A percentile compares a stretch with the other conserved stretches of the same genome.
Evolutionary conservation across 2,888 invertebrate species (phyloP).

Genomic region (Cremastobaeus sp.): DNA sequence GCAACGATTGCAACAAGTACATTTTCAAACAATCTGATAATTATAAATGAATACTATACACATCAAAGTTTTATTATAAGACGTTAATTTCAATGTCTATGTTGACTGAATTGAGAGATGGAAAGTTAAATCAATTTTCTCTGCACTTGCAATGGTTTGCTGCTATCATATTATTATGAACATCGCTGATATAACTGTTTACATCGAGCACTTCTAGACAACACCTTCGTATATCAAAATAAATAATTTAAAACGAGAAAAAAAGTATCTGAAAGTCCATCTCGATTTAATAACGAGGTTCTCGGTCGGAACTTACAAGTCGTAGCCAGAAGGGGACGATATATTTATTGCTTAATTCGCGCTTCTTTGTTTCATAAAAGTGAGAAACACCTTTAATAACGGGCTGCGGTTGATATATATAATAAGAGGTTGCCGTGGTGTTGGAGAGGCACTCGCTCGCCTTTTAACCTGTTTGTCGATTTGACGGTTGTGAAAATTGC

Average conservation of each 20-base stretch:
- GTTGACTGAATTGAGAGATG: no score
- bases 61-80: no score
- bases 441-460: constrained; percentile 57
- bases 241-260: constrained; percentile 32
- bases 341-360: constrained; percentile 76
- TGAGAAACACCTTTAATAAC: constrained; percentile 77
- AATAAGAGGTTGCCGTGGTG: constrained; percentile 72
- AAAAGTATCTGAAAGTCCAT: constrained; percentile 40
- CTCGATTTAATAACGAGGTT: constrained; percentile 58
- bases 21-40: no score
- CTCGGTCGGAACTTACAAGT: constrained; percentile 45
- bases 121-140: constrained; percentile 22
- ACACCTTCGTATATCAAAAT: no score
- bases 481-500: constrained; percentile 60
- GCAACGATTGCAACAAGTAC: no score
- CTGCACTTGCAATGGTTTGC: no score
- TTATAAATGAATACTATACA: no score
- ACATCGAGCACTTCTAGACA: constrained; percentile 33
- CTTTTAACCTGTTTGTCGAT: constrained; percentile 62
- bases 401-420: constrained; percentile 67
- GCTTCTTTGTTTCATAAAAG: constrained; percentile 77
- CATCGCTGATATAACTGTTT: constrained; percentile 20
- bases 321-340: constrained; percentile 60
- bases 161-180: constrained; percentile 32
- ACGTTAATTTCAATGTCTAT: no score